These are phyloP conservation scores for Ceriagrion tenellum DNA, from an alignment of 2,888 invertebrate species.

Conservation along the genomic window DNA sequence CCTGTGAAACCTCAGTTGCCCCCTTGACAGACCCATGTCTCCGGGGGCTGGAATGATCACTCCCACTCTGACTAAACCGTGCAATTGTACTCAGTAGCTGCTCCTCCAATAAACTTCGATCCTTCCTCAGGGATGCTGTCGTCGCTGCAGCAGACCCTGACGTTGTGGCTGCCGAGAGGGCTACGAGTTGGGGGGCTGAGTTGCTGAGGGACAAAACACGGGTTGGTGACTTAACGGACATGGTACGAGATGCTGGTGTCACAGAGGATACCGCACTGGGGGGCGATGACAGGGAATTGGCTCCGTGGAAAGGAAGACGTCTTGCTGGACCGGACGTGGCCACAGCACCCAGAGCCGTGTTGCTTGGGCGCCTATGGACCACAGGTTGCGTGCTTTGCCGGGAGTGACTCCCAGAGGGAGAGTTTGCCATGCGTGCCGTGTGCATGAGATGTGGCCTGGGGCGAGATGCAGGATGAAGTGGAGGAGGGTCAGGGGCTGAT, in stretches of 20 bases:
- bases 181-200: conserved; percentile 40
- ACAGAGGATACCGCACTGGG: conserved; percentile 55
- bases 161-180: conserved; percentile 20
- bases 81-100: conserved; percentile 70
- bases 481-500: conserved; percentile 37
- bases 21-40: conserved; percentile 37
- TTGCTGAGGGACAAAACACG: conserved; percentile 43
- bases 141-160: conserved; percentile 24
- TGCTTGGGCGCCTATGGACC: conserved; percentile 45
- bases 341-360: conserved; percentile 48
- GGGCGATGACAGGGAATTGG: conserved; percentile 42
- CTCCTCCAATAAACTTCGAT: conserved; percentile 71
- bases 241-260: conserved; percentile 34
- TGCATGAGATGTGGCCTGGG: conserved; percentile 37
- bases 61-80: conserved; percentile 53
- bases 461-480: conserved; percentile 35
- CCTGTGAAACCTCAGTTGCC: conserved; percentile 31
- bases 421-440: conserved; percentile 35
- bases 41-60: conserved; percentile 51
- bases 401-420: conserved; percentile 39
- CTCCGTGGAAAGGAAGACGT: conserved; percentile 63
- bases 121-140: conserved; percentile 65
- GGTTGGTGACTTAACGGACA: conserved; percentile 37
- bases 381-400: conserved; percentile 48
- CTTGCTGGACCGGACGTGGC: conserved; percentile 53